Evolutionary conservation across 2,113 vertebrate species (phyloP).

Genomic region (Oreotrochilus melanogaster): DNA sequence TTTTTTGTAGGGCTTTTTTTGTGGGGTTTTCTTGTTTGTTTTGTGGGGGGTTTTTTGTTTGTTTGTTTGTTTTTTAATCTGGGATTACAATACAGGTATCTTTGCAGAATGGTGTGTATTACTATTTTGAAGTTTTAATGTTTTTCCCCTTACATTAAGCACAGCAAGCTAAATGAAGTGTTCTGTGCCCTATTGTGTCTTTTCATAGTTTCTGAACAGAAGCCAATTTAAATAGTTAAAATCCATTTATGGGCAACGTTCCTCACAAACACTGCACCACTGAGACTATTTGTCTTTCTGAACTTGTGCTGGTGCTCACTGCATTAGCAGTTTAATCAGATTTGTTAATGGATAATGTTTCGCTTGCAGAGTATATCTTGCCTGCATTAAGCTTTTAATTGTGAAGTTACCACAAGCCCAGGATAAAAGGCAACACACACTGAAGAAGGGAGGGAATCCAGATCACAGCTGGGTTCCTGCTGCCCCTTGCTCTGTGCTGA

Average conservation of each 20-base stretch:
- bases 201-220: conserved; percentile 34
- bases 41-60: too few relatives aligned
- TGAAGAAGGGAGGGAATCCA: neutral
- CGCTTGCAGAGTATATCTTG: conserved; percentile 53
- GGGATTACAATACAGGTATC: neutral
- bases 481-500: neutral
- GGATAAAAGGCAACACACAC: neutral
- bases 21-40: too few relatives aligned
- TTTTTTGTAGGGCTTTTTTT: too few relatives aligned
- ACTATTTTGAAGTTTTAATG: neutral
- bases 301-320: conserved; percentile 30
- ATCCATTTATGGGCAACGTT: conserved; percentile 46
- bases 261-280: conserved; percentile 42
- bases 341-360: conserved; percentile 68
- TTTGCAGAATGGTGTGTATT: neutral
- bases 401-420: conserved; percentile 10
- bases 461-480: neutral
- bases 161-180: neutral
- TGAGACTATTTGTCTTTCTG: conserved; percentile 66
- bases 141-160: neutral
- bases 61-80: neutral
- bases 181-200: conserved; percentile 3
- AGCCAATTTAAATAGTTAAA: conserved; percentile 68
- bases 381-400: conserved; percentile 25
- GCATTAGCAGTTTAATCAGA: conserved; percentile 62